Evolutionary conservation across 2,113 vertebrate species (phyloP).

Genomic region (Dissostichus mawsoni): DNA sequence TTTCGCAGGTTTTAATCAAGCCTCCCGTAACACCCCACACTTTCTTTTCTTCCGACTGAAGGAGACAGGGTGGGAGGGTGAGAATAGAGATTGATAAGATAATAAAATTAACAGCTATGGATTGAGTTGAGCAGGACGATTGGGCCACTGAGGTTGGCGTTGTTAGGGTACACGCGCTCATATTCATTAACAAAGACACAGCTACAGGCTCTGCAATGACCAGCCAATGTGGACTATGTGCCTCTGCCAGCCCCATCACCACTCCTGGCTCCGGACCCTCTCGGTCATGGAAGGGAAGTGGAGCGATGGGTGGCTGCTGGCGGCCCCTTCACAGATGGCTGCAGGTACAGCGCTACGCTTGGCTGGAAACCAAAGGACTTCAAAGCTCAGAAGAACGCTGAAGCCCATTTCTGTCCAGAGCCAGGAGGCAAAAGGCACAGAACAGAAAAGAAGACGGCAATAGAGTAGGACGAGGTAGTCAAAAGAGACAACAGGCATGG

Average conservation of each 20-base stretch:
- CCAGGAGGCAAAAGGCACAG: conserved; percentile 64
- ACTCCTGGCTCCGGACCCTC: conserved; percentile 54
- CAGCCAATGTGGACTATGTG: conserved; percentile 33
- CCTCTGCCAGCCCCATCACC: conserved; percentile 48
- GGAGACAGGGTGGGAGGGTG: conserved; percentile 9
- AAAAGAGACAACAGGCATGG: conserved; percentile 74
- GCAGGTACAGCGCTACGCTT: conserved; percentile 79
- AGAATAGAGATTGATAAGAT: conserved; percentile 19
- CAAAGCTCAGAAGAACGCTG: conserved; percentile 73
- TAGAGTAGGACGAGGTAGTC: conserved; percentile 41
- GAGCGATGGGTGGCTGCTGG: conserved; percentile 70
- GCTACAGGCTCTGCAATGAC: conserved; percentile 24
- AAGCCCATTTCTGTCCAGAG: conserved; percentile 67
- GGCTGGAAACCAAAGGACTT: conserved; percentile 81
- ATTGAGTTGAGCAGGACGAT: conserved; percentile 30
- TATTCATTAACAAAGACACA: conserved; percentile 27
- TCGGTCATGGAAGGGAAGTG: conserved; percentile 68
- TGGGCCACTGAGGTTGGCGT: conserved; percentile 11
- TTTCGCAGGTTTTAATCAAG: conserved; percentile 69
- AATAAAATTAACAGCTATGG: conserved; percentile 43
- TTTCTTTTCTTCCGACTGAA: conserved; percentile 15
- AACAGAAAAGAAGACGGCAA: conserved; percentile 51
- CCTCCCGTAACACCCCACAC: conserved; percentile 48
- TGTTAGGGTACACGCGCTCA: conserved; percentile 13
- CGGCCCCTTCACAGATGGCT: conserved; percentile 80